Conservation (phyloP, 2,888 invertebrate species). For the Spodoptera picta region DNA sequence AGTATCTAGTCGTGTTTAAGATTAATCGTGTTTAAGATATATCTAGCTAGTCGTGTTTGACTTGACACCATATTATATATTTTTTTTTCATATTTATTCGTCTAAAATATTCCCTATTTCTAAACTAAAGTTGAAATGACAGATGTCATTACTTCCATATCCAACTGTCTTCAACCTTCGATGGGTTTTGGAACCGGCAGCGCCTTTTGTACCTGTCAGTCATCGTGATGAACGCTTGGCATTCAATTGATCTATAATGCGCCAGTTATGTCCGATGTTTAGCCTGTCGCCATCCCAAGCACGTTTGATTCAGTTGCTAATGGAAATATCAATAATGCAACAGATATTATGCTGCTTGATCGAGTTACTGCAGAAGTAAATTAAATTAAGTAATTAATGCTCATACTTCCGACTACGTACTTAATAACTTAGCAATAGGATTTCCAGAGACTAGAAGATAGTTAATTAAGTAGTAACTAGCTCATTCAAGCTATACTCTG, state of each 20-base stretch:
- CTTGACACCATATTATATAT: too few relatives aligned
- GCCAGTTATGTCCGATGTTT: constrained; percentile 12
- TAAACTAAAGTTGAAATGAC: not conserved
- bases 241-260: constrained; percentile 46
- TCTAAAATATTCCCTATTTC: constrained; percentile 5
- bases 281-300: constrained; percentile 16
- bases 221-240: constrained; percentile 35
- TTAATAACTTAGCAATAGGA: too few relatives aligned
- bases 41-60: not conserved
- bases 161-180: constrained; percentile 21
- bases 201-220: constrained; percentile 38
- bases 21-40: not conserved
- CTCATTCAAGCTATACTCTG: too few relatives aligned
- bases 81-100: too few relatives aligned
- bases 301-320: constrained; percentile 16
- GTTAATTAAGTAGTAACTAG: too few relatives aligned
- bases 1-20: not conserved
- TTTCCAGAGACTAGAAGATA: too few relatives aligned
- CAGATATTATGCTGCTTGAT: not conserved
- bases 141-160: constrained; percentile 8
- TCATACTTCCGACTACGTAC: too few relatives aligned
- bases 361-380: not conserved
- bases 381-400: too few relatives aligned
- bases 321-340: constrained; percentile 7
- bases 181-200: constrained; percentile 20